phyloP scores from a whole-genome alignment of 2,888 invertebrate genomes.

The Abscondita cerata region DNA sequence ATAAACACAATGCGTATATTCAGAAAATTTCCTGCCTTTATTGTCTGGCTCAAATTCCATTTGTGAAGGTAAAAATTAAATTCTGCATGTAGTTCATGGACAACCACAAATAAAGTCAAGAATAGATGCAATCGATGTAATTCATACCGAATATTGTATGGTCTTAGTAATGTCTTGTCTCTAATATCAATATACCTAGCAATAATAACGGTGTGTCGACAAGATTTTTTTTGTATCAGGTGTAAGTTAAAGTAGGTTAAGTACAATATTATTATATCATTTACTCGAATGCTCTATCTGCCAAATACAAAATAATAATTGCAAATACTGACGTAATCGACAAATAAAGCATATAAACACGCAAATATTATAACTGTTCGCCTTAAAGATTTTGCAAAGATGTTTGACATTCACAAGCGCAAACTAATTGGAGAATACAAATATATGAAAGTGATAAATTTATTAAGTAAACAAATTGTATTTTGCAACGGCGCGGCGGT shows the following conservation, averaged over 20 bases:
- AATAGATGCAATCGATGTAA: slow-evolving; percentile 34
- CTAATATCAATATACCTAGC: slow-evolving; percentile 18
- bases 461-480: not conserved
- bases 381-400: not conserved
- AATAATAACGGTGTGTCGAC: slow-evolving; percentile 31
- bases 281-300: slow-evolving; percentile 20
- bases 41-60: slow-evolving; percentile 10
- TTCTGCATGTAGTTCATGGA: slow-evolving; percentile 35
- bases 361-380: slow-evolving; percentile 7
- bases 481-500: no score
- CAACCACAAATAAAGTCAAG: slow-evolving; percentile 33
- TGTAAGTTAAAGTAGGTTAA: slow-evolving; percentile 30
- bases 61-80: slow-evolving; percentile 28
- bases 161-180: slow-evolving; percentile 19
- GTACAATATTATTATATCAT: slow-evolving; percentile 19
- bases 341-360: not conserved
- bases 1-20: no score
- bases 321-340: slow-evolving; percentile 10
- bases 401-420: slow-evolving; percentile 1
- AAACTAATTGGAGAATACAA: slow-evolving; percentile 7
- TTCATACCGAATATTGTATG: slow-evolving; percentile 28
- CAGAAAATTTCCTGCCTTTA: not conserved
- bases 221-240: slow-evolving; percentile 27
- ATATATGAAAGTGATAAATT: slow-evolving; percentile 12
- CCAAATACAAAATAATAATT: slow-evolving; percentile 13